Percentiles rank a stretch among this genome's conserved stretches.
These are phyloP conservation scores for Synanceia verrucosa DNA, from an alignment of 2,797 vertebrate genomes.

Conservation along the genomic window DNA sequence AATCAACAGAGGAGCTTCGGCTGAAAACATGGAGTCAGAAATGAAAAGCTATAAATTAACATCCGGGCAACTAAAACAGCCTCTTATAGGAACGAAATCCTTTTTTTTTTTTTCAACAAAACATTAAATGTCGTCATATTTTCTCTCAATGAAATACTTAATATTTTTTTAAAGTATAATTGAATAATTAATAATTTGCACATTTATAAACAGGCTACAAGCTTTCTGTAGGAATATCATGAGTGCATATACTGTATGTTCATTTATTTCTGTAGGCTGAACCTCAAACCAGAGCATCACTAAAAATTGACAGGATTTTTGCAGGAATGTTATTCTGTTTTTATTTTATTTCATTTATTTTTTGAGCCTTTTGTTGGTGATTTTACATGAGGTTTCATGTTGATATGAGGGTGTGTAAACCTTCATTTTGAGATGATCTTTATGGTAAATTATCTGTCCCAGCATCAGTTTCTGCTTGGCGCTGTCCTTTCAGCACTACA, in stretches of 20 bases:
- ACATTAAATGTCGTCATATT: neutral
- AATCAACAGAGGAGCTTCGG: constrained; percentile 12
- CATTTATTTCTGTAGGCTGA: neutral
- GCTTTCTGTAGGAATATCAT: neutral
- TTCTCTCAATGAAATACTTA: neutral
- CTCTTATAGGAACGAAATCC: neutral
- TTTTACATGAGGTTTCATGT: neutral
- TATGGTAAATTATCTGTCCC: neutral
- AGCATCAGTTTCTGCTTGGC: neutral
- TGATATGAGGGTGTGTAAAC: neutral
- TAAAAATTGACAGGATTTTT: neutral
- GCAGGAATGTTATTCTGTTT: neutral
- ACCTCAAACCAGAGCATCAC: neutral
- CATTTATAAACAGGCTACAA: neutral
- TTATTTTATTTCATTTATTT: neutral
- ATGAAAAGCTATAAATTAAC: neutral
- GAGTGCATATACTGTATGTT: too few species aligned
- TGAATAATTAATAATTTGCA: neutral
- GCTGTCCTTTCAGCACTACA: constrained; percentile 36
- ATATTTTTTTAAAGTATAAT: neutral
- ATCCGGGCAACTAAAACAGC: neutral
- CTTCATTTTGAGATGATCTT: neutral
- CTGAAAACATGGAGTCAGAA: constrained; percentile 19
- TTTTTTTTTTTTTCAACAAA: neutral
- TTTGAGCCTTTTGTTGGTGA: neutral